phyloP scores from a whole-genome alignment of 2,888 invertebrate species.

The Sminthurinus aureus region DNA sequence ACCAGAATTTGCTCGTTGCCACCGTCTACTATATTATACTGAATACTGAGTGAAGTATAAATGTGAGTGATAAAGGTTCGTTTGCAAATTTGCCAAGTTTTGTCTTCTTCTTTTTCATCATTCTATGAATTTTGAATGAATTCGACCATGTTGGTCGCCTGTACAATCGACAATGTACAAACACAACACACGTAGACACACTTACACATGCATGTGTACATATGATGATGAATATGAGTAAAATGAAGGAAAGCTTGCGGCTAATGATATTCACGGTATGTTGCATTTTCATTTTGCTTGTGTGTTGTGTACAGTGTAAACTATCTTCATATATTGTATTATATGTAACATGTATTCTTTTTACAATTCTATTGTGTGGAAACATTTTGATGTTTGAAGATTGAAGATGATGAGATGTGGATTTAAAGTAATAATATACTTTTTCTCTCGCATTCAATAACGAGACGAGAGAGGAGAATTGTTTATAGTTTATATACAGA shows the following conservation, averaged over 20 bases:
- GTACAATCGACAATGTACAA: not conserved
- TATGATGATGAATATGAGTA: not conserved
- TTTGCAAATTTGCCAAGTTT: too few relatives aligned
- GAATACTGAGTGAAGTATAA: too few relatives aligned
- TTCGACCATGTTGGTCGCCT: not conserved
- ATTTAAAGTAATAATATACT: not conserved
- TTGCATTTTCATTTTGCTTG: conserved; percentile 4
- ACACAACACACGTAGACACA: not conserved
- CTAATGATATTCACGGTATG: conserved; percentile 13
- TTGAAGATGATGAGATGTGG: not conserved
- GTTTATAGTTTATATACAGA: too few relatives aligned
- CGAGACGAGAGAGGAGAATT: too few relatives aligned
- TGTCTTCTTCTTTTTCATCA: not conserved
- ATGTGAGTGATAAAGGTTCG: too few relatives aligned
- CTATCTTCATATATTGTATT: too few relatives aligned
- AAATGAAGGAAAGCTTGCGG: conserved; percentile 3
- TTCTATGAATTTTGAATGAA: not conserved
- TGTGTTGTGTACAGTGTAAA: not conserved
- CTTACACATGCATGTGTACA: not conserved
- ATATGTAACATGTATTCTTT: not conserved
- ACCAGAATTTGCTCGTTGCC: too few relatives aligned
- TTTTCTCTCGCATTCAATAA: too few relatives aligned
- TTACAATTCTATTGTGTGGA: not conserved
- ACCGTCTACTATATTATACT: too few relatives aligned
- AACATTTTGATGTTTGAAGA: not conserved